Evolutionary conservation across 2,888 invertebrate species (phyloP).

Genomic region (Tryphoninae sp.): DNA sequence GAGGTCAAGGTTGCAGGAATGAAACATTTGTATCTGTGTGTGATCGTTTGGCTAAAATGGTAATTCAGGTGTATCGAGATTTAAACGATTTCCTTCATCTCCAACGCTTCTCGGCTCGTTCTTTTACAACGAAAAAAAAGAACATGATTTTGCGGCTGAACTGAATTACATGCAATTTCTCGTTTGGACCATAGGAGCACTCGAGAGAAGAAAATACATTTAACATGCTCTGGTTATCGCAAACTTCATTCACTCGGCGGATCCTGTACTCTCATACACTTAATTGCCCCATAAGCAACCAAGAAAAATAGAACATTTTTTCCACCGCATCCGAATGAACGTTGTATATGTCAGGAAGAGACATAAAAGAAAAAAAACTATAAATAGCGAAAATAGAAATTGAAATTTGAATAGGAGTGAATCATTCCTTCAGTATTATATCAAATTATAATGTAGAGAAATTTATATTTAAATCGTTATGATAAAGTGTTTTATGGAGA

Average conservation of each 20-base stretch:
- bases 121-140: conserved; percentile 33
- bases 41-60: conserved; percentile 48
- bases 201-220: conserved; percentile 56
- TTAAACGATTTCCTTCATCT: conserved; percentile 34
- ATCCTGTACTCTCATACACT: conserved; percentile 60
- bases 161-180: conserved; percentile 46
- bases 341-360: conserved; percentile 7
- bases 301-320: conserved; percentile 60
- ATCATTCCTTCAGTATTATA: not conserved
- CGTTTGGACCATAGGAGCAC: conserved; percentile 25
- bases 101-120: not conserved
- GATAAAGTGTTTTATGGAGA: not conserved
- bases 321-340: not conserved
- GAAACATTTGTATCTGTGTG: conserved; percentile 27
- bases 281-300: conserved; percentile 58
- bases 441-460: not conserved
- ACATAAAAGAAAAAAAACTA: conserved; percentile 12
- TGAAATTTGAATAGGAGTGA: conserved; percentile 19
- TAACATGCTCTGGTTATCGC: conserved; percentile 68
- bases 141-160: conserved; percentile 40
- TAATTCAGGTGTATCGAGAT: conserved; percentile 43
- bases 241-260: conserved; percentile 66
- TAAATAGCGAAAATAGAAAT: conserved; percentile 26
- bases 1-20: conserved; percentile 56
- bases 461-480: conserved; percentile 4